A percentile compares a stretch with the other conserved stretches of the same genome.
Conservation (phyloP, 35 echinoderm and acorn worm species). For the Chiridota heheva region DNA sequence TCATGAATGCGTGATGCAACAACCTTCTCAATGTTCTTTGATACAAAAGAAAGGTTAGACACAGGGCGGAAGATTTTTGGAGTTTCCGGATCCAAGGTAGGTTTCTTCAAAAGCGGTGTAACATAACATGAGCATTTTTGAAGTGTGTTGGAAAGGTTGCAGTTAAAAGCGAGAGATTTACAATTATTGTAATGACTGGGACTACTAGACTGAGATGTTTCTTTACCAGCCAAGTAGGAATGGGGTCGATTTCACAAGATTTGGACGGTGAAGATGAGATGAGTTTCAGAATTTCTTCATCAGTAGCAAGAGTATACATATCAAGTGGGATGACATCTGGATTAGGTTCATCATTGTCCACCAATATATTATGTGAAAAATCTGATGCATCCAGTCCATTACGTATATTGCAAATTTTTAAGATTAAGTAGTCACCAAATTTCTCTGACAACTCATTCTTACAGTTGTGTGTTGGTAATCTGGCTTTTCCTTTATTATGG, state of each 20-base stretch:
- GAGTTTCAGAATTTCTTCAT: conserved; percentile 12
- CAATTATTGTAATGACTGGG: background rate
- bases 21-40: too few relatives aligned
- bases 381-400: conserved; percentile 6
- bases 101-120: too few relatives aligned
- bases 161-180: too few relatives aligned
- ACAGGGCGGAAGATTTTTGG: too few relatives aligned
- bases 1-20: too few relatives aligned
- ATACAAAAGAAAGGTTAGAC: too few relatives aligned
- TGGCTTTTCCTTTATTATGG: conserved; percentile 21
- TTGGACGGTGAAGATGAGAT: conserved; percentile 12
- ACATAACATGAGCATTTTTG: too few relatives aligned
- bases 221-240: background rate
- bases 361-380: background rate
- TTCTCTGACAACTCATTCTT: background rate
- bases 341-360: background rate
- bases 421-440: background rate
- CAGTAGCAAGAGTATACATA: background rate
- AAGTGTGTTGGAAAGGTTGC: too few relatives aligned
- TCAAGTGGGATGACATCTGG: conserved; percentile 7
- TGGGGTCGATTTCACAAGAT: conserved; percentile 26
- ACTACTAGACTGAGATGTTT: background rate
- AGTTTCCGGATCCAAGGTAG: too few relatives aligned
- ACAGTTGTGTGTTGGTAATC: background rate
- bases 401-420: background rate